Percentiles rank a stretch among this genome's conserved stretches.
Evolutionary conservation across 2,113 vertebrate species (phyloP).

Genomic region (Engystomops pustulosus): DNA sequence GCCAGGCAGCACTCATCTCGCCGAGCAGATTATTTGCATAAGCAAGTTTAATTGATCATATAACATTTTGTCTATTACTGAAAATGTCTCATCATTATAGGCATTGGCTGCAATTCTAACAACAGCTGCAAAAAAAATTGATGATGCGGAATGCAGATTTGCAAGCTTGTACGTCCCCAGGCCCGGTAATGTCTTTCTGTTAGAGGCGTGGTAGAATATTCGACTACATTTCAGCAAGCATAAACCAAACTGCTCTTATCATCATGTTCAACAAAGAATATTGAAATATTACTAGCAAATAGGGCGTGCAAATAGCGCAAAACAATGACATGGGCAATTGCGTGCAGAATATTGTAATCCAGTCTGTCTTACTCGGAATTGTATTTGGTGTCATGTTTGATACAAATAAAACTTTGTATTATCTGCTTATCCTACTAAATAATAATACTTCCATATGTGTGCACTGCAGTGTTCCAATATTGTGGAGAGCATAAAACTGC

Average conservation of each 20-base stretch:
- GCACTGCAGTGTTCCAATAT: no score
- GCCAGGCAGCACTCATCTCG: neutral
- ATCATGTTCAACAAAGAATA: neutral
- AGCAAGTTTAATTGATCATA: conserved; percentile 13
- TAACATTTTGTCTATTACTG: conserved; percentile 20
- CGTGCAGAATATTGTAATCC: no score
- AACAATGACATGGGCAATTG: neutral
- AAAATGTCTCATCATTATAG: conserved; percentile 25
- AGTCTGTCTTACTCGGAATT: no score
- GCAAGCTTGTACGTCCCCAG: conserved; percentile 16
- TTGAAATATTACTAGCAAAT: neutral
- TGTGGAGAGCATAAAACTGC: no score
- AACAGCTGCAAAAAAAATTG: conserved; percentile 3
- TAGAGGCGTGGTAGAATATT: neutral
- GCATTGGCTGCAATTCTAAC: conserved; percentile 16
- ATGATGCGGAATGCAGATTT: conserved; percentile 6
- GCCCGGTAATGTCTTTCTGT: conserved; percentile 10
- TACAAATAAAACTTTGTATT: no score
- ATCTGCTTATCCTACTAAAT: no score
- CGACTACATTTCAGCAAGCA: neutral
- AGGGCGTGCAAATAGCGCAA: neutral
- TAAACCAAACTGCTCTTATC: neutral
- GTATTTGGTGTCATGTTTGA: no score
- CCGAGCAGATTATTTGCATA: neutral
- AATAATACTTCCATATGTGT: no score